Base-by-base conservation (phyloP, 2,888 invertebrate species). In the Tachina grossa region DNA sequence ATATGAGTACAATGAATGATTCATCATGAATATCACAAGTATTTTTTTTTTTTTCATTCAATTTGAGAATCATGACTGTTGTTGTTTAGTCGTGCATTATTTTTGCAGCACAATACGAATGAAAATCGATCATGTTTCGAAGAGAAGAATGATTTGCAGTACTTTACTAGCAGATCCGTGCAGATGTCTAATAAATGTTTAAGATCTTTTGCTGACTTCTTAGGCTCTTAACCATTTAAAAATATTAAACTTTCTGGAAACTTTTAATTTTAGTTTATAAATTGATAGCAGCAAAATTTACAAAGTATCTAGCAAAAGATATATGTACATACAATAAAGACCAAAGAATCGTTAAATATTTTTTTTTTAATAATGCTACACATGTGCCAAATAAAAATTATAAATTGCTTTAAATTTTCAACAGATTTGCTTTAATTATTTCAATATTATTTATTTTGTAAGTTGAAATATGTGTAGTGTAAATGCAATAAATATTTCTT, bases 311-410 rank as follows among this genome's bases (percentile, higher is more conserved):
- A 45, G n/a, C 22, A 22, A 47, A 49, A 31, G 1, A 31, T 14
- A 13, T 19, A 16, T 14, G 11, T 19, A 16, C 47, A 11, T 19
- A 16, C 31, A 11, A 22, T 4, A 69, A 71, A 55, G 14, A 9
- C 53, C 22, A 13, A 19, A 49, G 11, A 4, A 68, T 41, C 47
- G 39, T 65, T 45, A 76, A 76, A 76, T 45, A 65, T 53, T 31
- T 31, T 31, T 31, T 31, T n/a, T 75, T 39, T 43, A 57, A 55
- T 63, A 11, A 16, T 57, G 53, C 22, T 39, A 31, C 10, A 31
- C 10, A 76, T 53, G 31, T 66, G 76, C 65, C 76, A 66, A 66
- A 76, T 31, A 76, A 75, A 55, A 14, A 47, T 55, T 53, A 14
- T 2, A 66, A 45, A 45, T 57, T 6, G 63, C 22, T 22, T 19